phyloP scores from a whole-genome alignment of 2,797 vertebrate genomes.

The Pipistrellus pipistrellus region DNA sequence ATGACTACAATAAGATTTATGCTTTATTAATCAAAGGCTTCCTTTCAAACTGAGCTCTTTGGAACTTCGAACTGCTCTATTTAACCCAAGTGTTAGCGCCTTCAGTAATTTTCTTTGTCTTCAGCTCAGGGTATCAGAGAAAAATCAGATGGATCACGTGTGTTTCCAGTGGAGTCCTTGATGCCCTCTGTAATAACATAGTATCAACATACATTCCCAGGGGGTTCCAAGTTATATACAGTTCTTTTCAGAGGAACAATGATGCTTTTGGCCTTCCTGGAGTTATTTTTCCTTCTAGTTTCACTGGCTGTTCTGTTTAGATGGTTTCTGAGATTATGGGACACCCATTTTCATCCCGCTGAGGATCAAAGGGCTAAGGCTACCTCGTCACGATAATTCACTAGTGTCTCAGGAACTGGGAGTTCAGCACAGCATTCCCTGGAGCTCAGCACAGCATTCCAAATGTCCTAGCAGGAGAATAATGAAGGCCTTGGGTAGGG shows the following conservation, averaged over 20 bases:
- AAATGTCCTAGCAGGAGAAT: not conserved
- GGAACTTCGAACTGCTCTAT: constrained; percentile 62
- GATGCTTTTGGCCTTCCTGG: constrained; percentile 70
- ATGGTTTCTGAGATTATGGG: not conserved
- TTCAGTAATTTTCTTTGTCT: constrained; percentile 82
- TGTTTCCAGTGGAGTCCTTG: constrained; percentile 84
- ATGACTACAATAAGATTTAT: constrained; percentile 68
- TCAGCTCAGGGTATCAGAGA: constrained; percentile 73
- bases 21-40: constrained; percentile 78
- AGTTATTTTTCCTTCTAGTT: constrained; percentile 76
- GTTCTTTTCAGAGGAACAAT: constrained; percentile 78
- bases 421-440: not conserved
- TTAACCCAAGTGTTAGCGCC: constrained; percentile 64
- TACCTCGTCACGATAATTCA: not conserved
- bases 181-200: constrained; percentile 84
- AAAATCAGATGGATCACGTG: constrained; percentile 84
- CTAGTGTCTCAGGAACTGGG: not conserved
- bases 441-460: not conserved
- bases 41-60: constrained; percentile 67
- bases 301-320: constrained; percentile 20
- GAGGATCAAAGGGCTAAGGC: not conserved
- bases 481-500: not conserved
- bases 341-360: not conserved
- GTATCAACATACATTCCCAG: constrained; percentile 73
- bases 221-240: constrained; percentile 53